Percentiles rank a stretch among this genome's conserved stretches.
Evolutionary conservation across 2,888 invertebrate genomes (phyloP).

Genomic region (Lepidonotus clava): DNA sequence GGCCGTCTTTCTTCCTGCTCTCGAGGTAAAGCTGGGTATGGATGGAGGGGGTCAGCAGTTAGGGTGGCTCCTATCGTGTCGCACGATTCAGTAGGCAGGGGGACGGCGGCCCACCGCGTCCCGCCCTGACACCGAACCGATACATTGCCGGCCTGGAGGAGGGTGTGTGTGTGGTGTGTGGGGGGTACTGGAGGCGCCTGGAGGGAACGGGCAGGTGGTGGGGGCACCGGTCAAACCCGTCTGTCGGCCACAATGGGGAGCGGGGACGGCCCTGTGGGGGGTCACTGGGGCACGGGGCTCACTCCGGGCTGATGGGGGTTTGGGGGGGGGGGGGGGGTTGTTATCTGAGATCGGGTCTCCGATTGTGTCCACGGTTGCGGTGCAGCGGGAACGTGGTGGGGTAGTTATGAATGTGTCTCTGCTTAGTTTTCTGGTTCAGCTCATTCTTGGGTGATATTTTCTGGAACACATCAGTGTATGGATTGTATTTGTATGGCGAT

Average conservation of each 20-base stretch:
- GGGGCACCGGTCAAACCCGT: neutral
- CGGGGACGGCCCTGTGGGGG: neutral
- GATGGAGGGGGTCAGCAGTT: neutral
- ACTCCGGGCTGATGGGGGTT: neutral
- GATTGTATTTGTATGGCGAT: too few relatives aligned
- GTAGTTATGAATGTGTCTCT: too few relatives aligned
- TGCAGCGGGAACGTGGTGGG: too few relatives aligned
- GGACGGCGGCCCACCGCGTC: neutral
- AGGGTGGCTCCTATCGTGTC: neutral
- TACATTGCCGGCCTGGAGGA: neutral
- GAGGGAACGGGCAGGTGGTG: neutral
- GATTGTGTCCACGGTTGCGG: too few relatives aligned
- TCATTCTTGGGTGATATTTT: too few relatives aligned
- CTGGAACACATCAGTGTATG: too few relatives aligned
- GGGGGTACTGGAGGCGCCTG: neutral
- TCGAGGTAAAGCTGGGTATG: too few relatives aligned
- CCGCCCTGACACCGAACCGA: neutral
- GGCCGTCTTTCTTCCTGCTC: neutral
- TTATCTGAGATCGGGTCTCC: too few relatives aligned
- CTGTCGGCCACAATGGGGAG: neutral
- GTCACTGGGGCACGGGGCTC: neutral
- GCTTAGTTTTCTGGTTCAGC: too few relatives aligned
- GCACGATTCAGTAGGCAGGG: conserved; percentile 16
- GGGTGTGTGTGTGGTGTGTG: too few relatives aligned
- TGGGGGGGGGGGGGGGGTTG: neutral